Evolutionary conservation across 2,797 vertebrate genomes (phyloP).

Genomic region (Gobionotothen gibberifrons): DNA sequence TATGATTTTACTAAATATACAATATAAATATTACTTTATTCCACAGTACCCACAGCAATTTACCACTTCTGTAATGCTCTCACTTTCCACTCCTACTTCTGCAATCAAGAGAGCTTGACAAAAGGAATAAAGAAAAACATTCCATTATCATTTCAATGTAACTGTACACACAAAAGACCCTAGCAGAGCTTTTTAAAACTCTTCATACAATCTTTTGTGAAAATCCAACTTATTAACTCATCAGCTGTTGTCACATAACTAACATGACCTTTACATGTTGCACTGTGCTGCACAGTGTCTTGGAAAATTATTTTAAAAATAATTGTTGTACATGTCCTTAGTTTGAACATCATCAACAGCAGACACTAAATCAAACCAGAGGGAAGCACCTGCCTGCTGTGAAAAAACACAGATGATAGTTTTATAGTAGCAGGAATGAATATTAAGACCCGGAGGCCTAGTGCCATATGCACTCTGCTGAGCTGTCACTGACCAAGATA

Average conservation of each 20-base stretch:
- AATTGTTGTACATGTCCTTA: not conserved
- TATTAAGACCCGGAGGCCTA: not conserved
- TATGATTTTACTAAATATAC: constrained; percentile 12
- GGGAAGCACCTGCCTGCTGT: not conserved
- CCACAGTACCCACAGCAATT: constrained; percentile 20
- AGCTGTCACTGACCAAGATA: constrained; percentile 6
- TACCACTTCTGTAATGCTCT: constrained; percentile 17
- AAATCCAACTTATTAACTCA: constrained; percentile 49
- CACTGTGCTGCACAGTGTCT: not conserved
- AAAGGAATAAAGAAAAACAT: constrained; percentile 34
- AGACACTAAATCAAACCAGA: not conserved
- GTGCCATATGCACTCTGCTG: constrained; percentile 12
- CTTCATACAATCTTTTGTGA: constrained; percentile 27
- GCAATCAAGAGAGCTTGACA: constrained; percentile 37
- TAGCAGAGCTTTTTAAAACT: constrained; percentile 35
- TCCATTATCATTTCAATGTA: constrained; percentile 41
- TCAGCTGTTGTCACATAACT: constrained; percentile 15
- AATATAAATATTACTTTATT: constrained; percentile 29
- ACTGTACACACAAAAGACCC: constrained; percentile 39
- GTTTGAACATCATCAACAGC: constrained; percentile 6
- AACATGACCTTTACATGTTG: constrained; percentile 3
- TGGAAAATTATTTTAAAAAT: not conserved
- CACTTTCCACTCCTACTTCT: constrained; percentile 31
- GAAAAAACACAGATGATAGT: not conserved
- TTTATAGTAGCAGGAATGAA: not conserved